phyloP scores from a whole-genome alignment of 1,140 invertebrate genomes.

The Pteromalus puparum region DNA sequence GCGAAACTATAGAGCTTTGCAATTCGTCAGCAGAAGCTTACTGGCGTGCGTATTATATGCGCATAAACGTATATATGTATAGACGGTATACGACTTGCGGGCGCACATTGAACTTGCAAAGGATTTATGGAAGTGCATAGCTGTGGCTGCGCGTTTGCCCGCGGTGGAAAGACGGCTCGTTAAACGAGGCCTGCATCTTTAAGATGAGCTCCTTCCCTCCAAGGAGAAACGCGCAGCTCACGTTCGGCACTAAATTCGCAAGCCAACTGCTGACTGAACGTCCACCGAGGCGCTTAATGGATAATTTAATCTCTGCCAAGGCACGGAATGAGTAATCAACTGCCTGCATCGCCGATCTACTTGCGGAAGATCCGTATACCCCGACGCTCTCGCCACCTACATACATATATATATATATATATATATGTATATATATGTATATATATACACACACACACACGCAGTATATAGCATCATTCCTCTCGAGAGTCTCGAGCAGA shows the following conservation, averaged over 20 bases:
- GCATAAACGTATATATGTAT: too few species aligned
- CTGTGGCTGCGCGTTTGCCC: not conserved
- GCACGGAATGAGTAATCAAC: conserved; percentile 34
- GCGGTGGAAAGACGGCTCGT: conserved; percentile 48
- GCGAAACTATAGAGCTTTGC: not conserved
- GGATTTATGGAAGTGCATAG: conserved; percentile 10
- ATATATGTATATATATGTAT: not conserved
- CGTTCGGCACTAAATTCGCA: conserved; percentile 49
- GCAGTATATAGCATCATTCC: not conserved
- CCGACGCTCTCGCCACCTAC: not conserved
- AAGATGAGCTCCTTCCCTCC: conserved; percentile 44
- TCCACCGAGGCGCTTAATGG: conserved; percentile 54
- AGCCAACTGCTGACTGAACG: conserved; percentile 49
- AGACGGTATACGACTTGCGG: too few species aligned
- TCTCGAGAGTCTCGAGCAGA: not conserved
- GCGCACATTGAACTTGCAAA: conserved; percentile 5
- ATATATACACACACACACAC: not conserved
- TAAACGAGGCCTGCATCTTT: conserved; percentile 57
- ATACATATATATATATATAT: too few species aligned
- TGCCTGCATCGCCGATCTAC: conserved; percentile 14
- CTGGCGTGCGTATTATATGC: too few species aligned
- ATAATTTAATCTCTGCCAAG: conserved; percentile 56
- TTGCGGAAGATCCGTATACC: conserved; percentile 9
- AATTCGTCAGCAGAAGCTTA: not conserved
- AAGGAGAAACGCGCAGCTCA: conserved; percentile 30